These are phyloP conservation scores for Valencia hispanica DNA, from an alignment of 2,797 vertebrate genomes.

Conservation along the genomic window DNA sequence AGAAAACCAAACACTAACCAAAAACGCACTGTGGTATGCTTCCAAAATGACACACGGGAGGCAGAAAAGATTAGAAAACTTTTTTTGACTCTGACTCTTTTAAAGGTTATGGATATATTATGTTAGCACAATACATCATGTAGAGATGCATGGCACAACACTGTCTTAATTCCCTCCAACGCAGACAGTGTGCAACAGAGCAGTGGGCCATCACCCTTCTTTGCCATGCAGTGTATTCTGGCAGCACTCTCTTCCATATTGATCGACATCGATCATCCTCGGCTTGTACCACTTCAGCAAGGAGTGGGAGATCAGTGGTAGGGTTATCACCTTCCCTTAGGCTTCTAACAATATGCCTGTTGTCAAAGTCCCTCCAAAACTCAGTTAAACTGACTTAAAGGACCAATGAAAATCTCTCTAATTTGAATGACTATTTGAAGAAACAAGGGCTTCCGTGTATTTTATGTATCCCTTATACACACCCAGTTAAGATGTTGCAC, in stretches of 20 bases:
- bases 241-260: conserved; percentile 74
- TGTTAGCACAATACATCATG: conserved; percentile 38
- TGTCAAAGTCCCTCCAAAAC: conserved; percentile 13
- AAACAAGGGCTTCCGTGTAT: not conserved
- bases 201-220: conserved; percentile 47
- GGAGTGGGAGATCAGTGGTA: conserved; percentile 26
- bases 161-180: conserved; percentile 52
- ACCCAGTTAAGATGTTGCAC: not conserved
- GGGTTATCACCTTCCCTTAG: conserved; percentile 47
- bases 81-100: conserved; percentile 30
- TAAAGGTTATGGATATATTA: conserved; percentile 51
- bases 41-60: conserved; percentile 17
- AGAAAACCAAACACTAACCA: conserved; percentile 1
- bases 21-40: not conserved
- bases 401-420: not conserved
- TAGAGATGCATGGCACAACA: conserved; percentile 51
- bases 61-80: not conserved
- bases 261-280: conserved; percentile 74
- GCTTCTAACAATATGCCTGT: conserved; percentile 25
- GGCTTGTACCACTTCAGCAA: conserved; percentile 69
- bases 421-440: not conserved
- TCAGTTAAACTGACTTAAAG: conserved; percentile 6
- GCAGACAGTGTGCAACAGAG: conserved; percentile 34
- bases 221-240: conserved; percentile 58
- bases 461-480: not conserved